Conservation (phyloP, 2,888 invertebrate species). For the Diaprepes abbreviatus region DNA sequence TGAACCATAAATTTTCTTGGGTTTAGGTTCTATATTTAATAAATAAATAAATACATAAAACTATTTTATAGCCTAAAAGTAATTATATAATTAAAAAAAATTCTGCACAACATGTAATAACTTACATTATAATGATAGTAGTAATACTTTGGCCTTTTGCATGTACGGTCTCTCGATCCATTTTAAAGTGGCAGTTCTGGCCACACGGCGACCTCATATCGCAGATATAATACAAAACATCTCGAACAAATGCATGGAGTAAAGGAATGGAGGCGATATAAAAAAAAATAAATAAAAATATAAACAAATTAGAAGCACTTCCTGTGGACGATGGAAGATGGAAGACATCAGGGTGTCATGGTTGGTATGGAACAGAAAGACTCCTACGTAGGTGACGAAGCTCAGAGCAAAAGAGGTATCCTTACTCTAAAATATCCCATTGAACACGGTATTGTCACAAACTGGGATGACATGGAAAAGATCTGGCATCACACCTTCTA, state of each 20-base stretch:
- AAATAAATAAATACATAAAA: no score
- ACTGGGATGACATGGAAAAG: no score
- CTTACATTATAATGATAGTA: conserved; percentile 26
- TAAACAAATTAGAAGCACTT: conserved; percentile 86
- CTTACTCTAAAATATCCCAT: no score
- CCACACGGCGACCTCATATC: conserved; percentile 18
- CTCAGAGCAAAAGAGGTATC: no score
- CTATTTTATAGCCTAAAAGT: no score
- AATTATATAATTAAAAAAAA: conserved; percentile 6
- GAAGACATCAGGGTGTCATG: no score
- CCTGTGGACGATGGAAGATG: conserved; percentile 96
- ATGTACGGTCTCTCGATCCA: conserved; percentile 27
- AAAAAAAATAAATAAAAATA: conserved; percentile 56
- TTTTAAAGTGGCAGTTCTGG: conserved; percentile 25
- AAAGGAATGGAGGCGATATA: conserved; percentile 28
- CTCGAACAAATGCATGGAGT: neutral
- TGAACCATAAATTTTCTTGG: no score
- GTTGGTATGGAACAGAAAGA: no score
- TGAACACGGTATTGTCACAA: no score
- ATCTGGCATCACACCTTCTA: no score
- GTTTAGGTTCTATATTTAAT: no score
- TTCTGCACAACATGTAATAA: conserved; percentile 14
- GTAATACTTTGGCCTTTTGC: conserved; percentile 37
- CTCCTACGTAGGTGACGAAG: no score
- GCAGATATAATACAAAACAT: neutral